Evolutionary conservation across 2,113 vertebrate species (phyloP), one percentile per base, ranked within the genome.

Genomic region (Calidris pugnax): DNA sequence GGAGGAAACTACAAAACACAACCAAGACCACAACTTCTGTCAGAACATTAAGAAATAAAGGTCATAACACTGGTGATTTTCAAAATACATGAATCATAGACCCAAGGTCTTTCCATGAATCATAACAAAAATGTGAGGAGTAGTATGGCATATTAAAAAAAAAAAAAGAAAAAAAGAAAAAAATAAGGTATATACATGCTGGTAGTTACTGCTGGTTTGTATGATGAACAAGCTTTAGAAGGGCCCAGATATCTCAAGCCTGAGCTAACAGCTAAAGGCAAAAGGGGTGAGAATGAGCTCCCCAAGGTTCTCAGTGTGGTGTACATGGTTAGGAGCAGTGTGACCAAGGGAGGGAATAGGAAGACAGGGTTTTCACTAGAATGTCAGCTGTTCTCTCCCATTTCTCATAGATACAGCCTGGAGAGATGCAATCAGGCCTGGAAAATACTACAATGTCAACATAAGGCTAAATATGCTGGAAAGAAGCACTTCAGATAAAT

Each of bases 81-180:
- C 39, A 60, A 82, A 91, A 51, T 80, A 59, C 0, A 4, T 96
- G 87, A 95, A 84, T 94, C 85, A 96, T 10, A 83, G 60, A 68
- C 63, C 50, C 35, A 53, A 95, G 64, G 43, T 84, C 87, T 92
- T 96, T 95, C 89, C 84, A 86, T 95, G 81, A 96, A 85, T 93
- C 89, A 95, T 51, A 68, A 85, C 19, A 77, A 18, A 96, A 91
- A 84, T 72, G 85, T 53, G 56, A 85, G 26, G 6, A 33, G 50
- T 50, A n/a, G 32, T 18, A 75, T 5, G 51, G 51, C 4, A 4
- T 41, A 75, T 50, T 77, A 7, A 14, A 57, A 76, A 57, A 56
- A 39, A 30, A 27, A 45, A 26, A 21, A 48, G 35, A 30, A 27
- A 45, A 33, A 16, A 48, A 13, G 39, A 50, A 35, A 50, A 32